Base-by-base conservation (phyloP, 1,140 invertebrate species). In the Drosophila repleta region DNA sequence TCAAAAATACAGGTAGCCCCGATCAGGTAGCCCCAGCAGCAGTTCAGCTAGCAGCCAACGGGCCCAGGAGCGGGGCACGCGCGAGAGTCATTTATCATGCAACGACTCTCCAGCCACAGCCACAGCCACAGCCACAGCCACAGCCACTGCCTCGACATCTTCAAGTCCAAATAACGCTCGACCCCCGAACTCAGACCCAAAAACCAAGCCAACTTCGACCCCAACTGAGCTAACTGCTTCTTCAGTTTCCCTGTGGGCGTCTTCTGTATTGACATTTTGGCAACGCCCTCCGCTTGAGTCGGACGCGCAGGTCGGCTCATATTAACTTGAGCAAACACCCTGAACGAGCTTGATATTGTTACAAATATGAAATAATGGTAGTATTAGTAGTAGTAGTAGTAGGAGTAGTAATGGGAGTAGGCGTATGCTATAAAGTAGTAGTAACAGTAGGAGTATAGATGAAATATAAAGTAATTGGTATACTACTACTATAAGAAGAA, bases 1-100 rank as follows among this genome's bases (percentile, higher is more conserved):
- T 73, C 76, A 80, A 49, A 57, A 90, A 84, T 57, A 74, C 74
- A 89, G 84, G 84, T 89, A 88, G 84, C 79, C 67, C 79, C 67
- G 24, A 17, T n/a, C 49, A 61, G 20, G 39, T 60, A 29, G 51
- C 26, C 29, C 49, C 39, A 24, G 20, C 49, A 39, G 21, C 49
- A 52, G 43, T 35, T 49, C 21, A 32, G 1, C 45, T 37, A 37
- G 51, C 41, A 15, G 26, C 46, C 29, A 53, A 53, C 51, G 32
- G 29, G 21, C 39, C 55, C 49, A 58, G 32, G 43, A 53, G 18
- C 46, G 46, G 21, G 68, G 84, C 84, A 89, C 76, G 79, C 79
- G 83, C 84, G 41, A 48, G 37, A 61, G 35, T 84, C 79, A 83
- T 79, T 82, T 89, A 79, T 89, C 75, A 77, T 62, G 52, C 62